Base-by-base conservation (phyloP, 2,888 invertebrate species). In the Drosophila testacea region DNA sequence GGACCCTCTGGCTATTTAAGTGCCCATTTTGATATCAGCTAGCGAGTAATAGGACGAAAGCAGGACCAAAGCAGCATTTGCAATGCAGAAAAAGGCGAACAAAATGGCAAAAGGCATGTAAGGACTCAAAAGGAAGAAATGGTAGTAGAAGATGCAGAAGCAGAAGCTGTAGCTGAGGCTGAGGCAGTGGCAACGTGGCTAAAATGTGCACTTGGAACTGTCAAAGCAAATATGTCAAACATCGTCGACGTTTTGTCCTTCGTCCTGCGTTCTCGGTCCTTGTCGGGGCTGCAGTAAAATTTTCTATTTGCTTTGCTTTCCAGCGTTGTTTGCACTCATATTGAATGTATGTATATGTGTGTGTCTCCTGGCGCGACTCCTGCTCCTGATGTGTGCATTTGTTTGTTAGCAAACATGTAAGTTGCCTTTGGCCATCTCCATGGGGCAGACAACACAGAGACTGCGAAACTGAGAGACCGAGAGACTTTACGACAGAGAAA, bases 211-310 rank as follows among this genome's bases (percentile, higher is more conserved):
- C 85, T 86, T 83, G 83, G 88, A 83, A 87, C 87, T 86, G 85
- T 87, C 85, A 86, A 86, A 86, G 85, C 85, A 86, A 89, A 89
- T 89, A 86, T 86, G 85, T 86, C 85, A 89, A 86, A 86, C 85
- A 86, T 82, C 78, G 83, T 78, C 86, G 76, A 74, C 80, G 82
- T 84, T 84, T 83, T 81, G 86, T 77, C 32, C 32, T 22, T 22
- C 22, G 22, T 22, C 2, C 22, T 22, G 22, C 22, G 22, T 22
- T 22, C 22, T 70, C 73, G 73, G 16, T 38, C 44, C 39, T 48
- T 48, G 36, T 78, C 55, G 67, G 67, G 52, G 71, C 69, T 75
- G 81, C 79, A 79, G 81, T 64, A 81, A 71, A 80, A 69, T 79
- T 81, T 81, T 79, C 81, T 79, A 74, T 79, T 79, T 79, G 79